Evolutionary conservation across 2,797 vertebrate genomes (phyloP).

Genomic region (Emys orbicularis): DNA sequence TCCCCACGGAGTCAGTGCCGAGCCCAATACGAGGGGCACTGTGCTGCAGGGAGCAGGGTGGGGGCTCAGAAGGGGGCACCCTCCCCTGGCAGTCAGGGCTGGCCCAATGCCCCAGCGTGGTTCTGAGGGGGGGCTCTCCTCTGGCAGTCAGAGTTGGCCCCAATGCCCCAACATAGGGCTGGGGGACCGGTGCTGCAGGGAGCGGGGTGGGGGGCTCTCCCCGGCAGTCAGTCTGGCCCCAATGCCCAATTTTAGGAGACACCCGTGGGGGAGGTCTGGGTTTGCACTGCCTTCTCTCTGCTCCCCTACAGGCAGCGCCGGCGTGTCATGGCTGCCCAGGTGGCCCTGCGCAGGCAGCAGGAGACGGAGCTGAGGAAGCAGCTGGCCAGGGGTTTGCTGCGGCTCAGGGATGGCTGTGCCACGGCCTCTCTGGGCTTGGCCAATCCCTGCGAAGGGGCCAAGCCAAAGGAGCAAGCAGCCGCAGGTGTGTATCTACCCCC

Average conservation of each 20-base stretch:
- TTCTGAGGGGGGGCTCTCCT: no score
- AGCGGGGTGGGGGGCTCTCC: neutral
- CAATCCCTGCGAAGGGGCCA: conserved; percentile 16
- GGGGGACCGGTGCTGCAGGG: no score
- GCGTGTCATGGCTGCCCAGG: conserved; percentile 75
- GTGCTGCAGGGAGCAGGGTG: neutral
- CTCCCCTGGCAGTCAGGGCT: no score
- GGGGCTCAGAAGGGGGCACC: neutral
- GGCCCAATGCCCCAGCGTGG: neutral
- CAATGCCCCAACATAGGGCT: no score
- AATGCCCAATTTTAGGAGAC: neutral
- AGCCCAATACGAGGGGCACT: neutral
- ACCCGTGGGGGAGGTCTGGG: neutral
- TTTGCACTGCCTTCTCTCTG: neutral
- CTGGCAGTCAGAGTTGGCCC: neutral
- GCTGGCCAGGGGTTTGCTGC: conserved; percentile 45
- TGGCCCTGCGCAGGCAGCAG: conserved; percentile 74
- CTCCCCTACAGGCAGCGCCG: conserved; percentile 65
- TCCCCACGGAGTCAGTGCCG: neutral
- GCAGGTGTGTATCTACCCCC: conserved; percentile 36
- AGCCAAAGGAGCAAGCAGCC: neutral
- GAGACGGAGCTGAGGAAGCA: conserved; percentile 67
- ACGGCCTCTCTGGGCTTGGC: neutral
- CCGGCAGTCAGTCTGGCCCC: neutral
- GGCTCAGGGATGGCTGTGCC: neutral